A percentile compares a stretch with the other conserved stretches of the same genome.
These are phyloP conservation scores for Charanyca ferruginea DNA, from an alignment of 2,888 invertebrate genomes.

Conservation along the genomic window DNA sequence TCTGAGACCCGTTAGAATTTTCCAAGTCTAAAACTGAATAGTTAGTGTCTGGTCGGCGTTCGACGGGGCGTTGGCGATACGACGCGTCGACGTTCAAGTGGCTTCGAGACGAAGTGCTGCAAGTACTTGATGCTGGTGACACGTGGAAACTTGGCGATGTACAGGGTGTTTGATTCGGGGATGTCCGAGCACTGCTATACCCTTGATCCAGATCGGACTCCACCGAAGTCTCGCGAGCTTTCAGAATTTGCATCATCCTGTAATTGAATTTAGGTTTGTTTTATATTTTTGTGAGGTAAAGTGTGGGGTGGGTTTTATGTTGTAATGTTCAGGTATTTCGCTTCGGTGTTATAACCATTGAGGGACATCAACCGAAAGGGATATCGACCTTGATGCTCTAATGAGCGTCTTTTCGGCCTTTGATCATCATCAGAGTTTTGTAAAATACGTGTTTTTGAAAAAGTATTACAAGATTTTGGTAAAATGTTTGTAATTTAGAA, in stretches of 20 bases:
- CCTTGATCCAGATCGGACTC: constrained; percentile 84
- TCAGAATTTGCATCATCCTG: constrained; percentile 88
- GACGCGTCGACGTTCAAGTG: constrained; percentile 67
- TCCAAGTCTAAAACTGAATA: constrained; percentile 78
- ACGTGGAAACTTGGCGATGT: constrained; percentile 79
- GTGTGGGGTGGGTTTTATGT: not conserved
- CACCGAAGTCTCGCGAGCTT: constrained; percentile 76
- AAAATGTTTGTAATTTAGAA: too few relatives aligned
- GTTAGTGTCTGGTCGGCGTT: constrained; percentile 61
- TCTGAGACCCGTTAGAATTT: constrained; percentile 66
- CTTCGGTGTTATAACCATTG: constrained; percentile 85
- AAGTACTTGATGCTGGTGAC: constrained; percentile 78
- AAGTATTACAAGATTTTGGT: too few relatives aligned
- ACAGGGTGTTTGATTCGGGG: constrained; percentile 81
- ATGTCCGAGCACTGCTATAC: constrained; percentile 83
- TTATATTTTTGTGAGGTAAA: not conserved
- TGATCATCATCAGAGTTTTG: constrained; percentile 74
- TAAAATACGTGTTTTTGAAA: not conserved
- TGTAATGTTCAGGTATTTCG: constrained; percentile 75
- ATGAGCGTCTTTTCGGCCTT: constrained; percentile 77
- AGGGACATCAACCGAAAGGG: constrained; percentile 82
- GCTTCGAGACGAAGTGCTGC: constrained; percentile 74
- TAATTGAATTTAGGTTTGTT: constrained; percentile 24
- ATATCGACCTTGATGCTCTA: constrained; percentile 80
- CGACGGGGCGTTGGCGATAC: constrained; percentile 74